phyloP scores from a whole-genome alignment of 2,113 vertebrate genomes.

The Puffinus mauretanicus region DNA sequence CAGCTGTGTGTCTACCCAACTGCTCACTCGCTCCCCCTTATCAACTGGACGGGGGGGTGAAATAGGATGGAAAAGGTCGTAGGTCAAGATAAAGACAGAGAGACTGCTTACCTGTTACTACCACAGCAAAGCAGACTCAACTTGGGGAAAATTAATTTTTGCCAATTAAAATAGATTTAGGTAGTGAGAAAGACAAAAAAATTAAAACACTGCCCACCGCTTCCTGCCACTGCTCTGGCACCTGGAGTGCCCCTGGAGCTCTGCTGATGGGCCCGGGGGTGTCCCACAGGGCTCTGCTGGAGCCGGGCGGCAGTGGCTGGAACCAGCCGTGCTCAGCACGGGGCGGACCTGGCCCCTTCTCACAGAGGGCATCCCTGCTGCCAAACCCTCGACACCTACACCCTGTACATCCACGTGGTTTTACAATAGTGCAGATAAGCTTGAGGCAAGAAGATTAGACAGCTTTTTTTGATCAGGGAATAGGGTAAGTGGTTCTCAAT shows the following conservation, averaged over 20 bases:
- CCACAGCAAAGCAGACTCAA: background rate
- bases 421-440: background rate
- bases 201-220: accelerated
- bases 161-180: background rate
- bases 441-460: background rate
- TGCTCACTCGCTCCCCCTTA: accelerated
- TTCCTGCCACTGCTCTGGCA: background rate
- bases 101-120: background rate
- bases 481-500: background rate
- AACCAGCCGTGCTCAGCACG: accelerated
- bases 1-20: background rate
- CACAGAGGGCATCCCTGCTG: background rate
- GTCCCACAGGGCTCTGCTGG: background rate
- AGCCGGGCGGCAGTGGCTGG: accelerated
- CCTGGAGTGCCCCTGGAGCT: background rate
- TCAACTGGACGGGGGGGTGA: background rate
- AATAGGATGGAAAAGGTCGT: background rate
- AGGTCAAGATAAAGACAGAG: background rate
- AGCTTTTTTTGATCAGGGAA: too few species aligned
- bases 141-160: background rate
- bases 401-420: accelerated
- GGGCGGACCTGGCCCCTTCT: background rate
- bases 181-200: background rate
- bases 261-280: accelerated
- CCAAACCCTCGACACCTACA: accelerated